phyloP scores from a whole-genome alignment of 2,888 invertebrate genomes.

The Digitonthophagus gazella region DNA sequence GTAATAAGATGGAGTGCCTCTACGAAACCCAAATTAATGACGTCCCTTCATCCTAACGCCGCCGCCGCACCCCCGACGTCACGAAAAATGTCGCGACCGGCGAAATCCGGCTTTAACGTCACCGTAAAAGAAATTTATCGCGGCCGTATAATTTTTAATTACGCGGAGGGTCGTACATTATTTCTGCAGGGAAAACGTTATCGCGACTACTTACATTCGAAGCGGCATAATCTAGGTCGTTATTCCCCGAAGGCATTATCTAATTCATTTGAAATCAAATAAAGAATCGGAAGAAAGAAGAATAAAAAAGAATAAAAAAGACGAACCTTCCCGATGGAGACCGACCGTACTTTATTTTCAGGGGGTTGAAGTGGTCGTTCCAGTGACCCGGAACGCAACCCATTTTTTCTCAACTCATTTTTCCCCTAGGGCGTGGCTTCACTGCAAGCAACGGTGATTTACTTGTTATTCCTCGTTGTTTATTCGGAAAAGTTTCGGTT shows the following conservation, averaged over 20 bases:
- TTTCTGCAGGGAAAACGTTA: background rate
- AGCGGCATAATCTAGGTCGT: background rate
- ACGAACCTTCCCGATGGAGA: background rate
- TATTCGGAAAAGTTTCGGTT: conserved; percentile 7
- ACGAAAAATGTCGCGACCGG: background rate
- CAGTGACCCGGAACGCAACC: background rate
- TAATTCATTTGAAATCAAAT: background rate
- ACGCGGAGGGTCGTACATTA: background rate
- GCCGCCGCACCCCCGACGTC: too few relatives aligned
- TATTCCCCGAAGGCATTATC: background rate
- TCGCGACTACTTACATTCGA: background rate
- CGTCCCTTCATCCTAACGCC: too few relatives aligned
- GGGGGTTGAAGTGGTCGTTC: background rate
- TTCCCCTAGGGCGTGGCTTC: background rate
- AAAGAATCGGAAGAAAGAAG: background rate
- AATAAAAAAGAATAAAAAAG: background rate
- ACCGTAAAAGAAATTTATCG: background rate
- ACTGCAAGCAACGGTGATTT: conserved; percentile 2
- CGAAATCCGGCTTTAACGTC: background rate
- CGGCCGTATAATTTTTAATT: background rate
- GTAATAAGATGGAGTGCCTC: background rate
- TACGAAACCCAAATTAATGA: background rate
- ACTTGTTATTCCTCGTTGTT: conserved; percentile 14
- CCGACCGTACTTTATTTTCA: background rate
- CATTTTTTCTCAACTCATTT: background rate